phyloP scores from a whole-genome alignment of 2,888 invertebrate species.

The Nasonovia ribisnigri region DNA sequence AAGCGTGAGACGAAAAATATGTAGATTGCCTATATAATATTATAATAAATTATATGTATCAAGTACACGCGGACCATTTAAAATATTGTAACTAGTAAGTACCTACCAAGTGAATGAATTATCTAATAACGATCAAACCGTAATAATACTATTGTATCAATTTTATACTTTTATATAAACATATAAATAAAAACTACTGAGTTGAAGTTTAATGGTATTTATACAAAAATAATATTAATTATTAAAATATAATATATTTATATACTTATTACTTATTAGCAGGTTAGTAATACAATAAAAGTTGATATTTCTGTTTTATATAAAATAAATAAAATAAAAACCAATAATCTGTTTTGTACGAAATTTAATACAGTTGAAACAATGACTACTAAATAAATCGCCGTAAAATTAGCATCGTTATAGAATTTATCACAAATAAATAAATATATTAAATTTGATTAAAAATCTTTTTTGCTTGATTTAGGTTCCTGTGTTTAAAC shows the following conservation, averaged over 20 bases:
- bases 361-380: not conserved
- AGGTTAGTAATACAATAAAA: no score
- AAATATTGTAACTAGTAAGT: not conserved
- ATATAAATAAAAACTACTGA: not conserved
- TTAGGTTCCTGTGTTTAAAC: not conserved
- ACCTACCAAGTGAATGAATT: not conserved
- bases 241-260: not conserved
- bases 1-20: not conserved
- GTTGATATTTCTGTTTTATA: not conserved
- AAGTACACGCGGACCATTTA: not conserved
- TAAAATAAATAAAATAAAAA: not conserved
- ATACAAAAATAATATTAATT: no score
- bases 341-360: not conserved
- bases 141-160: not conserved
- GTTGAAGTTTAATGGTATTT: not conserved
- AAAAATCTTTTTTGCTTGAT: not conserved
- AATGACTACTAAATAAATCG: not conserved
- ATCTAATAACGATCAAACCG: not conserved
- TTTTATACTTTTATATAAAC: not conserved
- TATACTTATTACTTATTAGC: not conserved
- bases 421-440: not conserved
- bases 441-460: not conserved
- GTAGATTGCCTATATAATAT: not conserved
- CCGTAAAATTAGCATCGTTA: not conserved
- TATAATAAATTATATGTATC: not conserved